Evolutionary conservation across 2,797 vertebrate species (phyloP).

Genomic region (Muscicapa comitata): DNA sequence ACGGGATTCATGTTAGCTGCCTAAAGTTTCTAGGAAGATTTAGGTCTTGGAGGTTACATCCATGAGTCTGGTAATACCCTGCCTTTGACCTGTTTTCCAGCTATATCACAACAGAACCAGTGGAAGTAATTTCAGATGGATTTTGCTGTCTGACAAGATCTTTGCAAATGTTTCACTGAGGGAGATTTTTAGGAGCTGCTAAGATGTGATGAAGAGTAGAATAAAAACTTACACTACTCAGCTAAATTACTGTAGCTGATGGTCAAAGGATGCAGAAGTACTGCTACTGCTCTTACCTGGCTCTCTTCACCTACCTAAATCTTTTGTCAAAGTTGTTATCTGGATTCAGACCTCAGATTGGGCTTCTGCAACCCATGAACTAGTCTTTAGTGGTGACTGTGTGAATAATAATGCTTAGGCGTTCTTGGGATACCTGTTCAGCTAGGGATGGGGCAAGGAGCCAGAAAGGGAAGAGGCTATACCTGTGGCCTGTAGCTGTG

Average conservation of each 20-base stretch:
- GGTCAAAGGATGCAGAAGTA: background rate
- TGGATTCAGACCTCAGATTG: background rate
- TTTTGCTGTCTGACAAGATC: background rate
- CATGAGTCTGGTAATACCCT: background rate
- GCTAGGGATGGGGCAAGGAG: background rate
- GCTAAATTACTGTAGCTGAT: background rate
- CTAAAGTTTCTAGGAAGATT: background rate
- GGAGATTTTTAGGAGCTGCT: background rate
- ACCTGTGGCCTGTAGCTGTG: background rate
- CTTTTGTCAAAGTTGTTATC: background rate
- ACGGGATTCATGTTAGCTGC: background rate
- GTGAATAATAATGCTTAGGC: background rate
- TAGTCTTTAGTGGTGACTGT: background rate
- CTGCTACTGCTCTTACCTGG: background rate
- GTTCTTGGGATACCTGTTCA: rapidly evolving
- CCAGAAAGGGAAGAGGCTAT: background rate
- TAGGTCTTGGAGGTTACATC: background rate
- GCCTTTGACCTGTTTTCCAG: background rate
- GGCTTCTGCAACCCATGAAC: background rate
- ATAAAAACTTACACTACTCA: background rate
- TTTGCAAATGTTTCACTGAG: background rate
- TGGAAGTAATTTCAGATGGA: background rate
- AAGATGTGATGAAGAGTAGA: background rate
- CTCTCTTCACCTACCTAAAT: background rate
- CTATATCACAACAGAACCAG: background rate